Conservation (phyloP, 2,113 vertebrate species). For the Nymphicus hollandicus region DNA sequence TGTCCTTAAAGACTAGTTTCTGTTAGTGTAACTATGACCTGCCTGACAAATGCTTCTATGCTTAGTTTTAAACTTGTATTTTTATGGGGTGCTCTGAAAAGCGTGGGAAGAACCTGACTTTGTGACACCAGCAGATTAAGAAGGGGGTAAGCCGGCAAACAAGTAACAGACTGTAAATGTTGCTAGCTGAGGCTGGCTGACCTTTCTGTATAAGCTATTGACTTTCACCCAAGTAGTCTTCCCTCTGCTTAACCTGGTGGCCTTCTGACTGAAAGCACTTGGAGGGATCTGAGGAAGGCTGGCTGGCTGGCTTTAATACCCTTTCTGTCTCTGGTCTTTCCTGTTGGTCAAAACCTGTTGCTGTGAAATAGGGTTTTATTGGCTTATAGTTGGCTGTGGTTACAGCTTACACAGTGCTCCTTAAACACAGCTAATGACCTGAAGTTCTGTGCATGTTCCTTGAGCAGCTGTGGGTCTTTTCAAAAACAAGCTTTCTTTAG, state of each 20-base stretch:
- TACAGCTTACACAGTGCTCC: fast-evolving
- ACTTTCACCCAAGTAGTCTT: background rate
- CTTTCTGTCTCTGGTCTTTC: background rate
- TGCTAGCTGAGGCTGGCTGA: background rate
- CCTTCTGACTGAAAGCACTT: background rate
- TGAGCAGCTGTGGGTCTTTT: background rate
- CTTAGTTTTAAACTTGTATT: background rate
- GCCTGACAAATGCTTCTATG: background rate
- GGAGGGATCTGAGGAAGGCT: background rate
- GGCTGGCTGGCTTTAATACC: background rate
- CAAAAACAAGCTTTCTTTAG: no score
- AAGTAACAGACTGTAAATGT: background rate
- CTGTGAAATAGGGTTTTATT: fast-evolving
- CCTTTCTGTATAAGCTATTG: background rate
- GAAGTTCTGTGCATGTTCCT: fast-evolving
- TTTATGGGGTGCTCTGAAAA: background rate
- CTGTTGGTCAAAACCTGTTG: background rate
- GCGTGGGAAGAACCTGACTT: no score
- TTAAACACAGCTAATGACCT: no score
- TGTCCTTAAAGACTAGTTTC: background rate
- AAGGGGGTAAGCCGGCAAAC: background rate
- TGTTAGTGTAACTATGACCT: background rate
- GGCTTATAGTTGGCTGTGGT: fast-evolving
- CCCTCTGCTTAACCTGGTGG: background rate
- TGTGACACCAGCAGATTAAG: background rate